Percentiles rank a stretch among this genome's conserved stretches.
Evolutionary conservation across 2,113 vertebrate genomes (phyloP).

Genomic region (Pluvianellus socialis): DNA sequence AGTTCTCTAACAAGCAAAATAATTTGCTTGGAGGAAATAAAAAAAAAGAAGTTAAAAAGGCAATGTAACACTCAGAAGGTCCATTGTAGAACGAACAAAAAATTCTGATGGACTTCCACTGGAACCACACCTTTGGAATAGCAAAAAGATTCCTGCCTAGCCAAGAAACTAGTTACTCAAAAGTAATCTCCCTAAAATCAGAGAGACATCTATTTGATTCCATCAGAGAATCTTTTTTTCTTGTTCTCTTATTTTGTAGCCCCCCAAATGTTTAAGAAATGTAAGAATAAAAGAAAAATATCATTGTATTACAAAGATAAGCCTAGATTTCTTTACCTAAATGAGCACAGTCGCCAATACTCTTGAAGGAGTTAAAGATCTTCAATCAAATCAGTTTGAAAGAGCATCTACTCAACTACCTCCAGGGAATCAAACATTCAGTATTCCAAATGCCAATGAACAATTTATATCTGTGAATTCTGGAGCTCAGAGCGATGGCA

Average conservation of each 20-base stretch:
- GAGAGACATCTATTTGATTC: neutral
- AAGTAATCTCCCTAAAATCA: neutral
- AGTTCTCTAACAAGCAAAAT: neutral
- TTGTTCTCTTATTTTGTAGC: neutral
- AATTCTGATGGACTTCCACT: neutral
- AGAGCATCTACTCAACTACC: neutral
- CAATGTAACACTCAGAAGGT: neutral
- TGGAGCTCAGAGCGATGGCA: neutral
- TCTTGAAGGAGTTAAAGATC: neutral
- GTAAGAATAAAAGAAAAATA: neutral
- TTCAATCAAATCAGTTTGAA: neutral
- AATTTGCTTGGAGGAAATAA: neutral
- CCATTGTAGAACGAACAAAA: neutral
- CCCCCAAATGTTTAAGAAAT: neutral
- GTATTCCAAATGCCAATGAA: neutral
- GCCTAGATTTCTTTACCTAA: neutral
- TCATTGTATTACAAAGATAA: neutral
- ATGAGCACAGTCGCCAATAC: neutral
- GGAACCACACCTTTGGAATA: neutral
- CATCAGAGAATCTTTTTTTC: neutral
- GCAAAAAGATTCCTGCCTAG: neutral
- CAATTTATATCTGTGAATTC: neutral
- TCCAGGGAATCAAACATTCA: neutral
- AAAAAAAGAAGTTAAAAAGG: neutral
- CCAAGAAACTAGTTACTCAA: neutral